Percentiles rank a stretch among this genome's conserved stretches.
Conservation (phyloP, 2,888 invertebrate genomes). For the Eupsilia transversa region DNA sequence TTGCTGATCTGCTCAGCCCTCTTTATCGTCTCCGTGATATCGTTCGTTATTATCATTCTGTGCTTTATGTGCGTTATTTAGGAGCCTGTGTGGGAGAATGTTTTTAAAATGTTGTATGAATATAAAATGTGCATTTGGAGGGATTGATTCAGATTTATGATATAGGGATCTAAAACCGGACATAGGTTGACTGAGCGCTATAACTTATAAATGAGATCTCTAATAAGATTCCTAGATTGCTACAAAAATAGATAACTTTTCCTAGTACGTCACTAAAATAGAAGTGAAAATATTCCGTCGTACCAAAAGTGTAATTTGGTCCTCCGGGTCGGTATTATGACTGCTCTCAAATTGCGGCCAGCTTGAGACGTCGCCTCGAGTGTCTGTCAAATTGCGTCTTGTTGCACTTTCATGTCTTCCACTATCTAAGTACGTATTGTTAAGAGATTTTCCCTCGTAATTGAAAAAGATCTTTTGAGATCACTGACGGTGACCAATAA, state of each 20-base stretch:
- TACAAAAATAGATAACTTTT: slow-evolving; percentile 21
- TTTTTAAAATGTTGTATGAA: neutral
- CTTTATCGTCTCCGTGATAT: slow-evolving; percentile 53
- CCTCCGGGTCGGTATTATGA: slow-evolving; percentile 41
- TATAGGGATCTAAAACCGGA: neutral
- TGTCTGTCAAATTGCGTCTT: slow-evolving; percentile 41
- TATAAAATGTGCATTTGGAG: neutral
- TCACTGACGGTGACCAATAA: neutral
- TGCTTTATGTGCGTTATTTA: slow-evolving; percentile 55
- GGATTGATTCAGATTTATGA: neutral
- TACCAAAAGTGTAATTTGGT: slow-evolving; percentile 39
- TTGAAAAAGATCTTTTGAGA: neutral
- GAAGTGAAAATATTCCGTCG: slow-evolving; percentile 32
- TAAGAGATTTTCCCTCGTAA: neutral
- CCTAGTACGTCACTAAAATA: slow-evolving; percentile 22
- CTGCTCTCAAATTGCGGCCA: slow-evolving; percentile 33
- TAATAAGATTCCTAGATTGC: neutral
- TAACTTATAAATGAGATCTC: neutral
- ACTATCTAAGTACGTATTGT: slow-evolving; percentile 13
- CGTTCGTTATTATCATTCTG: slow-evolving; percentile 49
- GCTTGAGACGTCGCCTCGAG: slow-evolving; percentile 27
- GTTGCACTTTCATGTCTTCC: slow-evolving; percentile 39
- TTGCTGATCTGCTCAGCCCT: slow-evolving; percentile 54
- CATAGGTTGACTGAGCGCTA: neutral
- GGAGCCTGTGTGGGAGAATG: neutral